Evolutionary conservation across 2,888 invertebrate genomes (phyloP).

Genomic region (Halictus ligatus): DNA sequence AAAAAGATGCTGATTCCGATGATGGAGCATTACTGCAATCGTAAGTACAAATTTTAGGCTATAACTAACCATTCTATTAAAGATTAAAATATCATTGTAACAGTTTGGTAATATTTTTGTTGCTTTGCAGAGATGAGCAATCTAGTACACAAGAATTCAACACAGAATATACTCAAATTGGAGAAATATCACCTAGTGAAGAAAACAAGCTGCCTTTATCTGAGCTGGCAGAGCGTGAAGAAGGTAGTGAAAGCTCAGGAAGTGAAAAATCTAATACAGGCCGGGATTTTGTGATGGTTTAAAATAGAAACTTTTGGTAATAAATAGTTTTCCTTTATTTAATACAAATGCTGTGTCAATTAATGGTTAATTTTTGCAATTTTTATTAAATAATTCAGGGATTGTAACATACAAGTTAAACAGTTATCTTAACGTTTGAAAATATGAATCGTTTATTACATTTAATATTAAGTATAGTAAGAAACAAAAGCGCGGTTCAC

Average conservation of each 20-base stretch:
- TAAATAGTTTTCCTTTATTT: constrained; percentile 61
- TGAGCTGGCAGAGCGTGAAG: constrained; percentile 75
- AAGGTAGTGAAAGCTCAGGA: constrained; percentile 87
- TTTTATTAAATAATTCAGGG: constrained; percentile 45
- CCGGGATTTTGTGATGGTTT: constrained; percentile 95
- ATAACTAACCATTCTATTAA: background rate
- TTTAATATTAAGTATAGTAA: constrained; percentile 26
- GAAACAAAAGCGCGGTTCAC: constrained; percentile 22
- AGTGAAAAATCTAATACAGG: constrained; percentile 94
- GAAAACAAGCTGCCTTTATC: constrained; percentile 63
- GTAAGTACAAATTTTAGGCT: constrained; percentile 44
- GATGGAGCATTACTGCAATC: constrained; percentile 80
- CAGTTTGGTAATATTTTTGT: background rate
- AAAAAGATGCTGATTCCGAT: constrained; percentile 93
- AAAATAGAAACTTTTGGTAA: constrained; percentile 81
- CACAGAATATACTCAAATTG: constrained; percentile 58
- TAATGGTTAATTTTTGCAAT: constrained; percentile 57
- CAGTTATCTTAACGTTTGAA: constrained; percentile 39
- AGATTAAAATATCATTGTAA: background rate
- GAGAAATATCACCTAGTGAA: constrained; percentile 66
- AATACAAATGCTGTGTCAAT: constrained; percentile 51
- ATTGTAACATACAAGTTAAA: constrained; percentile 35
- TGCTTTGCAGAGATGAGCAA: constrained; percentile 67
- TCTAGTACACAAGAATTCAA: constrained; percentile 50
- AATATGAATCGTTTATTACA: constrained; percentile 19